Base-by-base conservation (phyloP, 2,888 invertebrate species). In the Drosophila mercatorum region DNA sequence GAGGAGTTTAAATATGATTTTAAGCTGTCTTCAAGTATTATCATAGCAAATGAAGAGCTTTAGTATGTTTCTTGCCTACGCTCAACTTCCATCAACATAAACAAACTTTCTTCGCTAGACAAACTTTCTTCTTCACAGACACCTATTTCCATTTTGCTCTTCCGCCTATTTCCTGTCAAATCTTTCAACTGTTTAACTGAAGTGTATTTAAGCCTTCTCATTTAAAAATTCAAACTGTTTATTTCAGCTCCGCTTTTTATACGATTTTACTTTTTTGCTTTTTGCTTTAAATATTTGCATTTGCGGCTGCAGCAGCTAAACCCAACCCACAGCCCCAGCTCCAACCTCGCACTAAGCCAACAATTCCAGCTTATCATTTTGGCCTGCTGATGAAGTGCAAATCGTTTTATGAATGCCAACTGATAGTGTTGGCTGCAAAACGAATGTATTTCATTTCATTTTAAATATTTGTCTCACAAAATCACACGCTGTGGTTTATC, bases 211-310 rank as follows among this genome's bases (percentile, higher is more conserved):
- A 22, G 10, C 6, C 17, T 31, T 28, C 5, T 17, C 40, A 58
- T 55, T 41, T 26, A 22, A 22, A 6, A n/a, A 10, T 12, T 28
- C 0, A 3, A 41, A 14, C 28, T 7, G 26, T 40, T 28, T 5
- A 34, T 34, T 34, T 8, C 1, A 14, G 26, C 38, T 22, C 5
- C 1, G 12, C 14, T 36, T 26, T 26, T 11, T 28, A 5, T 14
- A 14, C 22, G 22, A 4, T 12, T 43, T 22, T 14, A 11, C 3
- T 43, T 66, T 68, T 75, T 65, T 68, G 68, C 63, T 73, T 66
- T 64, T 70, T 64, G 41, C 72, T 70, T 66, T 67, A 79, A 83
- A 88, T 81, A 81, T 86, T 84, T 83, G 86, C 87, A 83, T 80
- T 83, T 86, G 77, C 28, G 81, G 80, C 58, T 76, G 55, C 28